phyloP scores from a whole-genome alignment of 2,888 invertebrate genomes.

The Parnassius glacialis region DNA sequence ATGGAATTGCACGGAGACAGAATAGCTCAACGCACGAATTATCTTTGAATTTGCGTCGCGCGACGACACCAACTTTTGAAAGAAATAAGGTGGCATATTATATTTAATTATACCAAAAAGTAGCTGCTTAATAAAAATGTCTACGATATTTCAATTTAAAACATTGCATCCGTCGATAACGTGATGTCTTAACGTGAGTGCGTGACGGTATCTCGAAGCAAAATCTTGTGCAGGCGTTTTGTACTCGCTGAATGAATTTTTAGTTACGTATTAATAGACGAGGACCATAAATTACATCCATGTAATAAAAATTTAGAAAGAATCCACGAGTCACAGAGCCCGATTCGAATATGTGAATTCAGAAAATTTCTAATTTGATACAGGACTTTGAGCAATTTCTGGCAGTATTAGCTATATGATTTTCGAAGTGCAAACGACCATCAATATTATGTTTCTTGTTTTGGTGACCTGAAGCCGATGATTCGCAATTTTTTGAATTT shows the following conservation, averaged over 20 bases:
- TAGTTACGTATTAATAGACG: not conserved
- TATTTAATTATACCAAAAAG: not conserved
- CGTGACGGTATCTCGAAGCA: too few species aligned
- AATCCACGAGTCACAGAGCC: not conserved
- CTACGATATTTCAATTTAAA: not conserved
- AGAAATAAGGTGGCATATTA: not conserved
- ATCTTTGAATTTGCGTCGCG: not conserved
- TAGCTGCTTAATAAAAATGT: not conserved
- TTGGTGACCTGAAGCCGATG: too few species aligned
- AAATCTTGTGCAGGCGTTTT: too few species aligned
- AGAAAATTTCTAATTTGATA: too few species aligned
- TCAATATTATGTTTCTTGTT: too few species aligned
- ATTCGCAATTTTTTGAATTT: too few species aligned
- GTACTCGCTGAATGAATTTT: not conserved
- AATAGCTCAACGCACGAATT: not conserved
- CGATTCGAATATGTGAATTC: too few species aligned
- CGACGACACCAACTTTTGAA: not conserved
- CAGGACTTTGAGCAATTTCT: too few species aligned
- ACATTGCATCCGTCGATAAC: too few species aligned
- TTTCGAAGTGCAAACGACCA: too few species aligned
- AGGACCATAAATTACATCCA: not conserved
- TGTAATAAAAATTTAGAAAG: not conserved
- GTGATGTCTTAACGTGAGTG: too few species aligned
- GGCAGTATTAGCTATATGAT: too few species aligned
- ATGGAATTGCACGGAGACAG: not conserved